Percentiles rank a stretch among this genome's conserved stretches.
Evolutionary conservation across 2,113 vertebrate species (phyloP).

Genomic region (Galeopterus variegatus): DNA sequence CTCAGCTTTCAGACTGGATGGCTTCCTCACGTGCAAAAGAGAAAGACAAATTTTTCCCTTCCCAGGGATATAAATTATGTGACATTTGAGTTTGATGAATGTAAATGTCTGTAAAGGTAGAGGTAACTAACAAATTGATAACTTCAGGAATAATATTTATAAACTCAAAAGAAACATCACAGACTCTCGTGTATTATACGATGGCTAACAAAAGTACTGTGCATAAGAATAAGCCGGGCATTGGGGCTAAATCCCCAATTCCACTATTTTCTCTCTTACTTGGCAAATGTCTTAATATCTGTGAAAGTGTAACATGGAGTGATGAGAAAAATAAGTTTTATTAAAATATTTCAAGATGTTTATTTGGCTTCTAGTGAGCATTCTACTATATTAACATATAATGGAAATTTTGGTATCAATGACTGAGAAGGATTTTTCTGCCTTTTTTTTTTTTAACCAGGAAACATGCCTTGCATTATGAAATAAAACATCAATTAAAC

Average conservation of each 20-base stretch:
- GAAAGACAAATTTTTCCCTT: neutral
- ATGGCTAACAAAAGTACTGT: neutral
- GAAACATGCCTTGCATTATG: neutral
- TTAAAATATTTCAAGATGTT: constrained; percentile 10
- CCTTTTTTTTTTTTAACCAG: neutral
- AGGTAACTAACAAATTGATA: neutral
- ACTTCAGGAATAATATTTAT: neutral
- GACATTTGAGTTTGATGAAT: neutral
- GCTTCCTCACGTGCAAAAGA: neutral
- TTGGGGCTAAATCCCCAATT: neutral
- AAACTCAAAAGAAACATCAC: constrained; percentile 1
- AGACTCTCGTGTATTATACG: neutral
- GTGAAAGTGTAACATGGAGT: neutral
- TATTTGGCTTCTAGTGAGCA: neutral
- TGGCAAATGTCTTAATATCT: constrained; percentile 1
- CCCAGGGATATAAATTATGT: neutral
- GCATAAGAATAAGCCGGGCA: neutral
- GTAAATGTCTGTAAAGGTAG: neutral
- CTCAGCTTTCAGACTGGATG: neutral
- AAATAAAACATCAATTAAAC: constrained; percentile 1
- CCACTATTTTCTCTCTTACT: neutral
- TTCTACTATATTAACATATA: neutral
- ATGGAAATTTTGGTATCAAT: neutral
- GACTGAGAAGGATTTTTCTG: neutral
- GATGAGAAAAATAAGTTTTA: neutral